Percentiles rank a stretch among this genome's conserved stretches.
phyloP scores from a whole-genome alignment of 2,113 vertebrate species.

The Pseudorhombus dupliciocellatus region DNA sequence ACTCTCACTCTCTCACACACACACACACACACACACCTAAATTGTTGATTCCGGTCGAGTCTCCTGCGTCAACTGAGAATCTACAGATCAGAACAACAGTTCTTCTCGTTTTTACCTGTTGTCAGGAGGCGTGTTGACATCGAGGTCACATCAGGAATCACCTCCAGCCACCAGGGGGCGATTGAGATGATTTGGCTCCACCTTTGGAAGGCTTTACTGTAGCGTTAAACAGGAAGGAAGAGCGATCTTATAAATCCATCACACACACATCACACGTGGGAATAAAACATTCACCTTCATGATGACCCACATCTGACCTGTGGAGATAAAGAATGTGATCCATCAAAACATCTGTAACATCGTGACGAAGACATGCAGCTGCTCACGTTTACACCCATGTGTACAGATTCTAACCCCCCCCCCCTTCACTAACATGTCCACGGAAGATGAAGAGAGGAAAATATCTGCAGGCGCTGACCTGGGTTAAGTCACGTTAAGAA shows the following conservation, averaged over 20 bases:
- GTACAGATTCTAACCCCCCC: too few relatives aligned
- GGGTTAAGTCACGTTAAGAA: constrained; percentile 48
- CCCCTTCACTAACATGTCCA: not conserved
- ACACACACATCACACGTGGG: too few relatives aligned
- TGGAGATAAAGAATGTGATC: not conserved
- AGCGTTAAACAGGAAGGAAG: not conserved
- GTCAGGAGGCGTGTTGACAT: too few relatives aligned
- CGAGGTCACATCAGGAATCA: too few relatives aligned
- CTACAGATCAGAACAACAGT: too few relatives aligned
- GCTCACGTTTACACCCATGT: not conserved
- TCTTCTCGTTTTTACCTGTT: too few relatives aligned
- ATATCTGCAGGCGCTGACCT: constrained; percentile 57
- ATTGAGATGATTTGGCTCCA: not conserved
- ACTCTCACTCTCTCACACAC: constrained; percentile 12
- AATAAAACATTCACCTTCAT: too few relatives aligned
- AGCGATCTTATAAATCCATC: too few relatives aligned
- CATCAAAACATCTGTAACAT: not conserved
- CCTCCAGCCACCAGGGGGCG: not conserved
- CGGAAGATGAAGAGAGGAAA: not conserved
- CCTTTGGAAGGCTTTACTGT: too few relatives aligned
- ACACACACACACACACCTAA: not conserved
- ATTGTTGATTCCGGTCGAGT: not conserved
- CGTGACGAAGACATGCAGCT: not conserved
- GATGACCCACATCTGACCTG: too few relatives aligned
- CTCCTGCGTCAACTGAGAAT: too few relatives aligned